These are phyloP conservation scores for Notospermus geniculatus DNA, from an alignment of 1,140 invertebrate species.

Conservation along the genomic window DNA sequence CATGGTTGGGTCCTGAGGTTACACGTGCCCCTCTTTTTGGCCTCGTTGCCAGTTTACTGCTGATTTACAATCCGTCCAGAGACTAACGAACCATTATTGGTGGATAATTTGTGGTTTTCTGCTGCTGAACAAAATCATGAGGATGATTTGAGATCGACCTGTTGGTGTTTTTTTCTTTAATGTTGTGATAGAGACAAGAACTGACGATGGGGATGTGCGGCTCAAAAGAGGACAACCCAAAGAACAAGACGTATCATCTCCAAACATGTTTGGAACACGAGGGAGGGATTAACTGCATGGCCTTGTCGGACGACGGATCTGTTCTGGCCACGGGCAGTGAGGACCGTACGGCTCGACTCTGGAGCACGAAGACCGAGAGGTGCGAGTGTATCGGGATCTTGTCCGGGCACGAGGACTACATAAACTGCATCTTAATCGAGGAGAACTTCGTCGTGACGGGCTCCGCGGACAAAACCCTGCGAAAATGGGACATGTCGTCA, in stretches of 20 bases:
- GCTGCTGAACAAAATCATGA: too few relatives aligned
- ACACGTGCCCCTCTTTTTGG: too few relatives aligned
- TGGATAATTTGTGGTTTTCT: too few relatives aligned
- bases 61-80: too few relatives aligned
- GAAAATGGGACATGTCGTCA: constrained; percentile 62
- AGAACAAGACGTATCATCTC: constrained; percentile 33
- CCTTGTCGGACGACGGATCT: constrained; percentile 60
- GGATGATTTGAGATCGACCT: too few relatives aligned
- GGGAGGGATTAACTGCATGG: constrained; percentile 61
- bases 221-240: constrained; percentile 35
- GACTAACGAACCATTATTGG: too few relatives aligned
- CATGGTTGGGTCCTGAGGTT: too few relatives aligned
- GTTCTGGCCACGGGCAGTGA: constrained; percentile 61
- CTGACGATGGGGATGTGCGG: constrained; percentile 41
- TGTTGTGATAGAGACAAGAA: not conserved
- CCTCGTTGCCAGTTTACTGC: too few relatives aligned
- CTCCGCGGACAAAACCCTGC: constrained; percentile 60
- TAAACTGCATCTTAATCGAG: constrained; percentile 59
- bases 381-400: constrained; percentile 61
- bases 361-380: constrained; percentile 58
- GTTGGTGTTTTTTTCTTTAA: too few relatives aligned
- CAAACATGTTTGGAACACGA: constrained; percentile 54
- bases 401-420: constrained; percentile 58
- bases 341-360: constrained; percentile 58
- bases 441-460: constrained; percentile 61